phyloP scores from a whole-genome alignment of 2,888 invertebrate genomes.

The Sericinus montela region DNA sequence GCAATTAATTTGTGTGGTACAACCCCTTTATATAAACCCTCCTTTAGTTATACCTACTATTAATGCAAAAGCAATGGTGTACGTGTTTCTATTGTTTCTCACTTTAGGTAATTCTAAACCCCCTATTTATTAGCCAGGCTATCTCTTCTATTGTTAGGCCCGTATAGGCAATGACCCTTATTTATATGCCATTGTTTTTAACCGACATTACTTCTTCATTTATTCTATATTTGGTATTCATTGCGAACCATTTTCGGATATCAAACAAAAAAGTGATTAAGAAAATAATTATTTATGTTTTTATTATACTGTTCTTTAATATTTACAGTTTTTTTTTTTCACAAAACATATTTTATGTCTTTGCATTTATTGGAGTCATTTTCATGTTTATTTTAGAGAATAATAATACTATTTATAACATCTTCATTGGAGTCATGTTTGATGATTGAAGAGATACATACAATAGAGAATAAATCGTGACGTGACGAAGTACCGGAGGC shows the following conservation, averaged over 20 bases:
- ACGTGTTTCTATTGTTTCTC: slow-evolving; percentile 25
- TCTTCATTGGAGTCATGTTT: too few species aligned
- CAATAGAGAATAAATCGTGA: too few species aligned
- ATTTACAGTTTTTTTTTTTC: too few species aligned
- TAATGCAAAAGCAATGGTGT: slow-evolving; percentile 19
- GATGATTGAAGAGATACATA: too few species aligned
- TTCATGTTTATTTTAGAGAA: too few species aligned
- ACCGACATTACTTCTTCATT: slow-evolving; percentile 13
- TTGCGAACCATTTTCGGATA: slow-evolving; percentile 13
- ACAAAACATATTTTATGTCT: too few species aligned
- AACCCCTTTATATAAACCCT: slow-evolving; percentile 49
- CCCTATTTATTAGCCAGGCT: slow-evolving; percentile 18
- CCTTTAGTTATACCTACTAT: slow-evolving; percentile 35
- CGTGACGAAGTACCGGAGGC: neutral
- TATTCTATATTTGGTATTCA: slow-evolving; percentile 8
- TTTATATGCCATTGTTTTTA: slow-evolving; percentile 19
- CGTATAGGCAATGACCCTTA: slow-evolving; percentile 19
- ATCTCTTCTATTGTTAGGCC: slow-evolving; percentile 18
- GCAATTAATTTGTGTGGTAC: slow-evolving; percentile 36
- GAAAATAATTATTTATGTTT: too few species aligned
- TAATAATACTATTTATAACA: too few species aligned
- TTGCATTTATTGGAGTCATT: too few species aligned
- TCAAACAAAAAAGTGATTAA: neutral
- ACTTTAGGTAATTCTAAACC: slow-evolving; percentile 26
- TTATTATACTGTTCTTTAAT: too few species aligned